phyloP scores from a whole-genome alignment of 2,888 invertebrate species.

The Caenorhabditis sulstoni region DNA sequence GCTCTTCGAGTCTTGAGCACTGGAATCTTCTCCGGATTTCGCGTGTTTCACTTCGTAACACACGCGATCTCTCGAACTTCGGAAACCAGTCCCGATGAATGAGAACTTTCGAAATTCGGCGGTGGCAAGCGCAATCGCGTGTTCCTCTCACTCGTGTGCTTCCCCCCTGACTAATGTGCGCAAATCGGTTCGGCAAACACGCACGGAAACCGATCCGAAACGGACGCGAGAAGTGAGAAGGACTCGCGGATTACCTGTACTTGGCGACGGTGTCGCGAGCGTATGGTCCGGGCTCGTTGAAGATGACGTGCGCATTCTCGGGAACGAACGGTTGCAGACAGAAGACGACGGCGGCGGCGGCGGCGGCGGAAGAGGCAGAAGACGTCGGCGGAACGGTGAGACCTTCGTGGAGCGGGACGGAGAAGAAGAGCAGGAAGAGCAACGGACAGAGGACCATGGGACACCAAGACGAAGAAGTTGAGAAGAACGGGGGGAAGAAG shows the following conservation, averaged over 20 bases:
- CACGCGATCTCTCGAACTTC: no score
- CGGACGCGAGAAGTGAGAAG: not conserved
- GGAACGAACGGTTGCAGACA: slow-evolving; percentile 77
- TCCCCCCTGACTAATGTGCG: slow-evolving; percentile 23
- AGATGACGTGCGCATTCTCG: slow-evolving; percentile 87
- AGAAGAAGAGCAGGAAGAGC: slow-evolving; percentile 52
- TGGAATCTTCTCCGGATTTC: no score
- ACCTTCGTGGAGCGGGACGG: not conserved
- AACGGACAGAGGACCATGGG: slow-evolving; percentile 45
- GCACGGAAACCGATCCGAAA: not conserved
- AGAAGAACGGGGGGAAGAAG: not conserved
- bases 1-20: no score
- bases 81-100: slow-evolving; percentile 17
- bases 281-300: slow-evolving; percentile 72
- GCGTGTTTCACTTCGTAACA: no score
- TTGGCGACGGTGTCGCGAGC: slow-evolving; percentile 90
- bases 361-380: not conserved
- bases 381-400: slow-evolving; percentile 43
- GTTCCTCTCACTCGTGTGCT: slow-evolving; percentile 5
- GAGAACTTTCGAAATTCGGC: slow-evolving; percentile 4
- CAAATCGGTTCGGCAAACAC: slow-evolving; percentile 43
- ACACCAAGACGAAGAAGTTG: not conserved
- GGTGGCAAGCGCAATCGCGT: slow-evolving; percentile 22
- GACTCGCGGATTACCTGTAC: slow-evolving; percentile 59
- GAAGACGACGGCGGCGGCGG: slow-evolving; percentile 9